Evolutionary conservation across 30 jellyfish, hydroid and myxozoan species (phyloP).

Genomic region (Rhopilema esculentum): DNA sequence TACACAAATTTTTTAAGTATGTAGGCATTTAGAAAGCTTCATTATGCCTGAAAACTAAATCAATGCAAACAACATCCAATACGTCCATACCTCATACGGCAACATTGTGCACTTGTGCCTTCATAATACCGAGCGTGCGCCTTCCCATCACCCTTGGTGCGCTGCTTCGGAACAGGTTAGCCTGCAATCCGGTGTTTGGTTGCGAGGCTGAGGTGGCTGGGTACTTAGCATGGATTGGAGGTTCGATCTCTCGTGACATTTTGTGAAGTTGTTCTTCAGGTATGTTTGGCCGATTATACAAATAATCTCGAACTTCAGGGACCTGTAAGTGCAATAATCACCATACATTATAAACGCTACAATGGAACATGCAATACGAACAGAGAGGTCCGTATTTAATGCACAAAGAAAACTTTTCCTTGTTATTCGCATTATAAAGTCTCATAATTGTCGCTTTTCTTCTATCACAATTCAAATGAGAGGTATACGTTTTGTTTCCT

Average conservation of each 20-base stretch:
- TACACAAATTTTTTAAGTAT: no score
- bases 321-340: constrained; percentile 48
- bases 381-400: no score
- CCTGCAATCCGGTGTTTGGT: constrained; percentile 33
- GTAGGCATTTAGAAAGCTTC: no score
- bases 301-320: constrained; percentile 83
- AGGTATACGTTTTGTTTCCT: no score
- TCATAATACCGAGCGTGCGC: constrained; percentile 70
- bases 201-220: constrained; percentile 54
- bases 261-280: constrained; percentile 92
- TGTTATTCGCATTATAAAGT: neutral
- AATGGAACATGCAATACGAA: no score
- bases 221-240: constrained; percentile 73
- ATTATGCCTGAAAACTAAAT: no score
- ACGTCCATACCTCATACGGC: constrained; percentile 45
- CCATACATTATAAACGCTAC: neutral
- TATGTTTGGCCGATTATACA: constrained; percentile 77
- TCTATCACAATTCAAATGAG: no score
- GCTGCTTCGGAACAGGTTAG: constrained; percentile 41
- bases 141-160: constrained; percentile 60
- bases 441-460: no score
- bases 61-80: no score
- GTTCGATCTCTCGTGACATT: constrained; percentile 94
- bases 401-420: no score
- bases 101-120: constrained; percentile 12